These are phyloP conservation scores for Melanostoma scalare DNA, from an alignment of 2,888 invertebrate species.

Conservation along the genomic window DNA sequence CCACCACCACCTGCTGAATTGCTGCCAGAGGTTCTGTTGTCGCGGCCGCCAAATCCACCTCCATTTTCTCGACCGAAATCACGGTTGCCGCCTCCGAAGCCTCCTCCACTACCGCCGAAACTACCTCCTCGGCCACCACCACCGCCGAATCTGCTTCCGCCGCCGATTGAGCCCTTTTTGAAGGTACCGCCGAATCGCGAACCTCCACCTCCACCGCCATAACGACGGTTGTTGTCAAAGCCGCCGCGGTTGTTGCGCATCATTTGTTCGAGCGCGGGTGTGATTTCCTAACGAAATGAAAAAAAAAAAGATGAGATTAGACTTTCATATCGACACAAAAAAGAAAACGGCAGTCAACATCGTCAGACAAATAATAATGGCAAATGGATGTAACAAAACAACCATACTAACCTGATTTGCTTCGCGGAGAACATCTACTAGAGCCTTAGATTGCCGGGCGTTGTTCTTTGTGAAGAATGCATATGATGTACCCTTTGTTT, in stretches of 20 bases:
- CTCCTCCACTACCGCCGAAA: slow-evolving; percentile 53
- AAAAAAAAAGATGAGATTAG: slow-evolving; percentile 22
- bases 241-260: slow-evolving; percentile 86
- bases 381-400: slow-evolving; percentile 1
- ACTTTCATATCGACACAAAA: no score
- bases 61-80: slow-evolving; percentile 41
- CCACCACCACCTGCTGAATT: slow-evolving; percentile 7
- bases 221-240: slow-evolving; percentile 84
- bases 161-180: slow-evolving; percentile 71
- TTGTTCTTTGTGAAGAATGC: slow-evolving; percentile 97
- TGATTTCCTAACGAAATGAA: slow-evolving; percentile 86
- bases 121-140: slow-evolving; percentile 74
- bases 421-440: slow-evolving; percentile 93
- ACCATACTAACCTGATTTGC: slow-evolving; percentile 89
- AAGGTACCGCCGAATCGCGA: slow-evolving; percentile 78
- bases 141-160: slow-evolving; percentile 76
- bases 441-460: slow-evolving; percentile 92
- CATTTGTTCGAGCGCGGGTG: slow-evolving; percentile 92
- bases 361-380: background rate
- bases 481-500: slow-evolving; percentile 94
- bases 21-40: slow-evolving; percentile 74
- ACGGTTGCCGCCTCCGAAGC: slow-evolving; percentile 52
- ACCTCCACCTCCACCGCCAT: slow-evolving; percentile 80
- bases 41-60: slow-evolving; percentile 67
- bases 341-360: no score